Base-by-base conservation (phyloP, 2,797 vertebrate species). In the Podargus strigoides region DNA sequence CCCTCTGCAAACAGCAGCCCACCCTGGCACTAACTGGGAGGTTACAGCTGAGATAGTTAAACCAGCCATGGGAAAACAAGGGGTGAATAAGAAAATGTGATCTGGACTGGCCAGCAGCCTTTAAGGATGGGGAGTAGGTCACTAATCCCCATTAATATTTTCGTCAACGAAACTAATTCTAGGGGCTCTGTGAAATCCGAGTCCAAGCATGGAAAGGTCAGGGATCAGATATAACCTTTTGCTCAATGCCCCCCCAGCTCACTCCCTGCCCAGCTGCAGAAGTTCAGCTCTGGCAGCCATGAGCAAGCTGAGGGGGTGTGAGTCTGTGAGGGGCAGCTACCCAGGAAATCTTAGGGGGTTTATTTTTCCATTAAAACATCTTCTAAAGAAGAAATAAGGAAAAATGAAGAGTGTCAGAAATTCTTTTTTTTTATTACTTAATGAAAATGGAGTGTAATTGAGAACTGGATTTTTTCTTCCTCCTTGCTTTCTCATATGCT, bases 211-310 rank as follows among this genome's bases (percentile, higher is more conserved):
- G 80, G 72, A 95, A 96, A 96, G 93, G 93, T 95, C 96, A 96
- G 86, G 88, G 90, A 95, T 95, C 93, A 95, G 70, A 84, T 63
- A 20, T 64, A 86, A 94, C 94, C 92, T 96, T 94, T 95, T 37
- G 32, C 80, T 96, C 9, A 0, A 14, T 69, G 74, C 59, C 47
- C 37, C 59, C 58, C 76, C n/a, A 42, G 64, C 63, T 85, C 52
- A 3, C 3, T 93, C 69, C 24, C 27, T 69, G 37, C 58, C 56
- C 0, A 7, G 62, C 39, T 9, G 7, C 69, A 66, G 42, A 30
- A 56, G 62, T 16, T 79, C 74, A 23, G 73, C 69, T 68, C 78
- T 14, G 37, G 26, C 46, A 75, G 60, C 49, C 1, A 0, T 23
- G 68, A 78, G 41, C 55, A 41, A 37, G 34, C 10, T 41, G 32